Evolutionary conservation across 2,113 vertebrate species (phyloP).

Genomic region (Ceyx margarethae): DNA sequence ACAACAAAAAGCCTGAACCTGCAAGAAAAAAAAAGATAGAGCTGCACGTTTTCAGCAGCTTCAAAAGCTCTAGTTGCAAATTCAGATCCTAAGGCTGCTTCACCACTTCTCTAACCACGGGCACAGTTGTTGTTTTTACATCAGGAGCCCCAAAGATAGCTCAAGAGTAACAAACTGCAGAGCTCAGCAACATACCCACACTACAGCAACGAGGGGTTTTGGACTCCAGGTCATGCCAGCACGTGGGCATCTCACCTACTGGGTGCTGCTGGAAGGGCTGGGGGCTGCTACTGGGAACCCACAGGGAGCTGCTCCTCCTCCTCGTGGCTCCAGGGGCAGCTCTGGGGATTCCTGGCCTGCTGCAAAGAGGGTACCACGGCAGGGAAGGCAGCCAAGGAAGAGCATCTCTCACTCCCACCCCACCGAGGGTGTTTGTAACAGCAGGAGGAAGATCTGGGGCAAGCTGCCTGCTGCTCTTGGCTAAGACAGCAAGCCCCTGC

Average conservation of each 20-base stretch:
- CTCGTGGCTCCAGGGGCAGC: accelerated
- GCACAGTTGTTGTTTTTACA: neutral
- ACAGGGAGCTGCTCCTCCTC: neutral
- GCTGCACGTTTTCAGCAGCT: neutral
- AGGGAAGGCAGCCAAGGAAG: neutral
- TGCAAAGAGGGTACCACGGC: accelerated
- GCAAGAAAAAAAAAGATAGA: neutral
- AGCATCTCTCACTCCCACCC: neutral
- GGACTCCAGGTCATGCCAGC: neutral
- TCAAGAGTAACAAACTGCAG: neutral
- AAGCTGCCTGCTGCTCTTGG: accelerated
- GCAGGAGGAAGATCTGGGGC: accelerated
- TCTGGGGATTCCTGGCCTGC: neutral
- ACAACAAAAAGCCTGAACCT: neutral
- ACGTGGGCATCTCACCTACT: accelerated
- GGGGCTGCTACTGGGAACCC: neutral
- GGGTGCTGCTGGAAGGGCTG: neutral
- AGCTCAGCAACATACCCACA: neutral
- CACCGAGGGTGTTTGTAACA: accelerated
- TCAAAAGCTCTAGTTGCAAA: neutral
- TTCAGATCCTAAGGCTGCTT: neutral
- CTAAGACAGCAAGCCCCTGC: neutral
- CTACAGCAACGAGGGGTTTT: neutral
- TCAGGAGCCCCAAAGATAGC: neutral
- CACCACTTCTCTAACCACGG: accelerated